phyloP scores from a whole-genome alignment of 2,113 vertebrate genomes.

The Centropus unirufus region DNA sequence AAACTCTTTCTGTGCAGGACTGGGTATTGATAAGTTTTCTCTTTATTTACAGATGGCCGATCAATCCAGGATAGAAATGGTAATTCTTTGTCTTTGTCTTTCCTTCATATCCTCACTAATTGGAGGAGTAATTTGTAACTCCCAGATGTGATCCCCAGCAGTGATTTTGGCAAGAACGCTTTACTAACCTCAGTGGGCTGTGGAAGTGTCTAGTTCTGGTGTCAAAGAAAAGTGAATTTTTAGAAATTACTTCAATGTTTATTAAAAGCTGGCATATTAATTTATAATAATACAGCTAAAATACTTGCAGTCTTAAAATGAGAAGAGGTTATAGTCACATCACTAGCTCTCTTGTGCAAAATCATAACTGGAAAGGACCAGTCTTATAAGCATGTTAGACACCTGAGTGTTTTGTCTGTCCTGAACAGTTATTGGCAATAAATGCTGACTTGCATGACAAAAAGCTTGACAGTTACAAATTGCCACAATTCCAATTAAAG shows the following conservation, averaged over 20 bases:
- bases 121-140: background rate
- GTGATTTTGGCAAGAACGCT: background rate
- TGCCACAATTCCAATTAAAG: background rate
- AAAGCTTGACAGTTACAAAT: background rate
- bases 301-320: background rate
- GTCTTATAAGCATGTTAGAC: background rate
- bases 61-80: constrained; percentile 83
- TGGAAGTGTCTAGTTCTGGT: background rate
- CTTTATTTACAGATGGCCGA: constrained; percentile 79
- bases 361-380: background rate
- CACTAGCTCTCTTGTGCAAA: background rate
- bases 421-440: background rate
- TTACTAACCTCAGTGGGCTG: background rate
- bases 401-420: background rate
- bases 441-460: background rate
- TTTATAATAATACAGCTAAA: background rate
- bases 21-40: constrained; percentile 20
- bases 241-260: background rate
- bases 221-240: background rate
- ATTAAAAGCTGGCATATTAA: background rate
- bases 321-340: background rate
- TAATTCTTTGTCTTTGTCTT: constrained; percentile 40
- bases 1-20: background rate
- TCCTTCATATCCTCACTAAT: background rate
- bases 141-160: background rate